phyloP scores from a whole-genome alignment of 1,140 invertebrate species.

The Protaetia brevitarsis region DNA sequence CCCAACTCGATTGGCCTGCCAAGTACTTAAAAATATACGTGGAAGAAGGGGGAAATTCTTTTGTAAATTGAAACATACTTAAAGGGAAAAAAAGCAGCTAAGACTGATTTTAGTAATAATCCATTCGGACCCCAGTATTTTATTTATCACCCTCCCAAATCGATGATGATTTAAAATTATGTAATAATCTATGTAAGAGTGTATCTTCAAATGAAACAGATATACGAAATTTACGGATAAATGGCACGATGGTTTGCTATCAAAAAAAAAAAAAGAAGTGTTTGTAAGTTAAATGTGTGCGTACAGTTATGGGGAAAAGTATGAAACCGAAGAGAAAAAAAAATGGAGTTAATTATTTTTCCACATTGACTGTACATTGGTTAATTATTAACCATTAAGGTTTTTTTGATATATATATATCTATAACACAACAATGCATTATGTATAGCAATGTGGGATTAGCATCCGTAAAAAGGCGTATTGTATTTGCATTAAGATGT shows the following conservation, averaged over 20 bases:
- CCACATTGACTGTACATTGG: too few species aligned
- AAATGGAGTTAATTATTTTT: too few species aligned
- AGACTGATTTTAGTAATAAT: neutral
- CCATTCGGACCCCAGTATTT: neutral
- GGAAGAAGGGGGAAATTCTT: neutral
- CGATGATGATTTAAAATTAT: conserved; percentile 10
- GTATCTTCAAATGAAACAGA: too few species aligned
- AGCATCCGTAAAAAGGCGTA: neutral
- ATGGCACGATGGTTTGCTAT: too few species aligned
- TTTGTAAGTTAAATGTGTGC: too few species aligned
- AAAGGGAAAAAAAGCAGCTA: neutral
- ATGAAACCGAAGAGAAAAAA: too few species aligned
- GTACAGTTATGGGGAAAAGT: too few species aligned
- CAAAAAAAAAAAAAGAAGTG: too few species aligned
- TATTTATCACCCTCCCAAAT: neutral
- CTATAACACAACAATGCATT: neutral
- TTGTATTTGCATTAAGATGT: conserved; percentile 17
- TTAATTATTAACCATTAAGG: too few species aligned
- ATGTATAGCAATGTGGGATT: neutral
- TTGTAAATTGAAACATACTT: neutral
- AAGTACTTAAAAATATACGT: conserved; percentile 11
- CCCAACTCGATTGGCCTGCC: neutral
- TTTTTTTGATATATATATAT: too few species aligned
- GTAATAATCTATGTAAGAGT: too few species aligned
- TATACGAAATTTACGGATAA: too few species aligned